Base-by-base conservation (phyloP, 2,888 invertebrate species). In the Tinea trinotella region DNA sequence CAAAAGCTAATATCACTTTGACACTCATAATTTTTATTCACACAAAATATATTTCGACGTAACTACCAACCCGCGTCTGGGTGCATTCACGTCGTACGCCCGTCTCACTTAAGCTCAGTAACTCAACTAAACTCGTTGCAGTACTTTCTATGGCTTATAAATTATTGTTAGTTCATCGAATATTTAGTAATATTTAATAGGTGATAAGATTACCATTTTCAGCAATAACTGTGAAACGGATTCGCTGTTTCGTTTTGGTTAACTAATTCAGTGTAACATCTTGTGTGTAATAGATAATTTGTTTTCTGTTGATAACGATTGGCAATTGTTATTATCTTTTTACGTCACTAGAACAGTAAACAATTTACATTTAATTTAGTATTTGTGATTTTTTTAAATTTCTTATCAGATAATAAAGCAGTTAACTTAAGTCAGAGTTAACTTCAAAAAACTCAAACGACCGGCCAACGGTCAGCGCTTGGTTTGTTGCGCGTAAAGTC, bases 81-180 rank as follows among this genome's bases (percentile, higher is more conserved):
- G 80, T 75, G 79, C 69, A 82, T 82, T 83, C 83, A 77, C 81
- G 82, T 71, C 76, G 64, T 60, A 56, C 57, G 59, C 61, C 69
- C 81, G 81, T 73, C 68, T 64, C 67, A 58, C 64, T 58, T 64
- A 63, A 62, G 70, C 70, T 68, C 66, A 64, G 69, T 66, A 70
- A 69, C 69, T 65, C 72, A 72, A 86, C 86, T 86, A 72, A 79
- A 69, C 68, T 62, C 61, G 62, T 57, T 66, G 64, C 64, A 63
- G 68, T 64, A 84, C 86, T 85, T 86, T 86, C 86, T 84, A 85
- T 68, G 71, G 67, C 69, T 74, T 81, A 69, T 74, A 75, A 75
- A 76, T 50, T 50, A 22, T 7, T 30, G 30, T 30, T 30, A 1
- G 30, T 30, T 4, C 30, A 30, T 30, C 30, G n/a, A 30, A 40